Percentiles rank a stretch among this genome's conserved stretches.
These are phyloP conservation scores for Sebastes elongatus DNA, from an alignment of 2,797 vertebrate genomes.

Conservation along the genomic window DNA sequence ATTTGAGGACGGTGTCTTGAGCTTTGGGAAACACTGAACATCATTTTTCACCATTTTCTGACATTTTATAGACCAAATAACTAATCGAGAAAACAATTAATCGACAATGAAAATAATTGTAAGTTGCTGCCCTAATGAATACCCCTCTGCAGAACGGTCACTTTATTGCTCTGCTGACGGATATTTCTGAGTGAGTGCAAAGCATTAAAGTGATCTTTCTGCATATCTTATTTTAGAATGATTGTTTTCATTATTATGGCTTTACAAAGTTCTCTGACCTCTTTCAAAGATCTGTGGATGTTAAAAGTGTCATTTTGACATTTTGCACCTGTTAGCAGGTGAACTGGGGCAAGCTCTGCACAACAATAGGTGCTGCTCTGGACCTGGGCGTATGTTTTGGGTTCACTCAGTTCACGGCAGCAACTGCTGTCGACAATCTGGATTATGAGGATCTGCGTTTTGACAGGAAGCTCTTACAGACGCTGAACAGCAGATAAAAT, in stretches of 20 bases:
- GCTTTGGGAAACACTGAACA: too few species aligned
- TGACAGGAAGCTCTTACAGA: constrained; percentile 40
- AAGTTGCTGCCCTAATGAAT: too few species aligned
- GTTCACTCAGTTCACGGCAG: constrained; percentile 31
- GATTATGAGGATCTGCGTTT: constrained; percentile 49
- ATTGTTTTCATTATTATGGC: not conserved
- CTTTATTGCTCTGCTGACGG: not conserved
- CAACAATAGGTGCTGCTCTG: not conserved
- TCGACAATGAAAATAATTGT: too few species aligned
- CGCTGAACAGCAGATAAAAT: constrained; percentile 31
- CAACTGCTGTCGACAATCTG: constrained; percentile 27
- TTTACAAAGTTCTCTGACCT: not conserved
- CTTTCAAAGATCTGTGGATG: not conserved
- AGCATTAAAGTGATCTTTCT: not conserved
- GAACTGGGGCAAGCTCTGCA: not conserved
- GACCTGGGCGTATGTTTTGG: not conserved
- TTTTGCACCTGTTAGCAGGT: not conserved
- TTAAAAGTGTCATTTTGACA: not conserved
- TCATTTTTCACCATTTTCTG: too few species aligned
- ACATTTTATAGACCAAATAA: too few species aligned
- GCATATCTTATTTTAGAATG: not conserved
- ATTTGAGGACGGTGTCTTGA: too few species aligned
- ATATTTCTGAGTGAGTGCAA: not conserved
- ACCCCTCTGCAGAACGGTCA: not conserved
- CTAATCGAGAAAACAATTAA: too few species aligned